phyloP scores from a whole-genome alignment of 2,113 vertebrate species.

The Bambusicola thoracicus region DNA sequence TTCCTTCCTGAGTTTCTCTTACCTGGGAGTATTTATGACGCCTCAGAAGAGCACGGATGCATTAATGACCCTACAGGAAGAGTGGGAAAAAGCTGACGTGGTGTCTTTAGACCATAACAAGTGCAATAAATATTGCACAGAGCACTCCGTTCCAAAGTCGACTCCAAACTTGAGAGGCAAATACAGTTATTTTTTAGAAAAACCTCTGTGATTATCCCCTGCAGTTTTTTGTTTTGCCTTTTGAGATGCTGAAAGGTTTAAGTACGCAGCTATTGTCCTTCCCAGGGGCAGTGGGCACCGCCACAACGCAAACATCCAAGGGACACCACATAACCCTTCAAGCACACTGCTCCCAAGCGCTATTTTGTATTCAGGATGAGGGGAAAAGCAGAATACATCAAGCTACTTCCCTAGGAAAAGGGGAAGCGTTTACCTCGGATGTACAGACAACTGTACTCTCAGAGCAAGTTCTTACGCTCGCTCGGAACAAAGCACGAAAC shows the following conservation, averaged over 20 bases:
- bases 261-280: background rate
- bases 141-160: slow-evolving; percentile 11
- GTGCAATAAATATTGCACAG: background rate
- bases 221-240: background rate
- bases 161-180: background rate
- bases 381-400: background rate
- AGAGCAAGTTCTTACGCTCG: fast-evolving
- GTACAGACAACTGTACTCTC: background rate
- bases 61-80: background rate
- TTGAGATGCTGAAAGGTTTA: background rate
- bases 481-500: background rate
- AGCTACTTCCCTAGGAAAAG: background rate
- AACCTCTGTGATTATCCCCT: background rate
- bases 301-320: background rate
- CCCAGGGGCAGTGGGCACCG: background rate
- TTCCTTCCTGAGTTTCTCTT: background rate
- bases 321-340: background rate
- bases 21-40: background rate
- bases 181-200: background rate
- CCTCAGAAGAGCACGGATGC: background rate
- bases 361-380: slow-evolving; percentile 2
- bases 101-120: background rate
- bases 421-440: background rate
- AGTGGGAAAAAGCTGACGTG: background rate
- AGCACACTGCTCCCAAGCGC: background rate